phyloP scores from a whole-genome alignment of 2,113 vertebrate species.

The Lepidothrix coronata region DNA sequence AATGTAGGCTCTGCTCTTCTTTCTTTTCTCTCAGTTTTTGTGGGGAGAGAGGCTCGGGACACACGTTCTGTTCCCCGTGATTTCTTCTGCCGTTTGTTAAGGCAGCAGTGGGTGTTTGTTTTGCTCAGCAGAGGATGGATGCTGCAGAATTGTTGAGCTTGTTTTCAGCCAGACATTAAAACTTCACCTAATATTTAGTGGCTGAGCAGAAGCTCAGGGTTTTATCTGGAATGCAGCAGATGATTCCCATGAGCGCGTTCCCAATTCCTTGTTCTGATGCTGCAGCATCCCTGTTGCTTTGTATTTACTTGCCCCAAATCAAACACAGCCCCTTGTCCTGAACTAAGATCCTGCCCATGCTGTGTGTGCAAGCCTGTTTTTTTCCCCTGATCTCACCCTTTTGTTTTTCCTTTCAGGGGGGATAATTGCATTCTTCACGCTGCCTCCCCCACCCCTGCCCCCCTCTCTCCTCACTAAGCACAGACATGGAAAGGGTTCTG shows the following conservation, averaged over 20 bases:
- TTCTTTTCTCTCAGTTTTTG: background rate
- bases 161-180: background rate
- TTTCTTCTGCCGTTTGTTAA: constrained; percentile 5
- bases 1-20: background rate
- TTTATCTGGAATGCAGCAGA: background rate
- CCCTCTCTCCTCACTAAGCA: background rate
- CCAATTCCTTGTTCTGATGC: background rate
- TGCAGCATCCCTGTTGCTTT: background rate
- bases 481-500: background rate
- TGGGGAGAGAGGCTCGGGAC: background rate
- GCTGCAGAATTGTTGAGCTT: background rate
- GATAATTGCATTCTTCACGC: background rate
- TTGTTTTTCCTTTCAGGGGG: background rate
- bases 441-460: background rate
- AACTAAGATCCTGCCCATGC: background rate
- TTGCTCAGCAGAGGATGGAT: constrained; percentile 15
- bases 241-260: background rate
- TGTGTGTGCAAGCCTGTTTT: background rate
- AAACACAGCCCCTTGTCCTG: background rate
- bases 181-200: background rate
- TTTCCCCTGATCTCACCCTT: background rate
- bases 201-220: background rate
- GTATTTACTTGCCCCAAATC: background rate
- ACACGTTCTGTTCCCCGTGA: background rate
- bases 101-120: constrained; percentile 32